Base-by-base conservation (phyloP, 2,797 vertebrate genomes). In the Ispidina lecontei region DNA sequence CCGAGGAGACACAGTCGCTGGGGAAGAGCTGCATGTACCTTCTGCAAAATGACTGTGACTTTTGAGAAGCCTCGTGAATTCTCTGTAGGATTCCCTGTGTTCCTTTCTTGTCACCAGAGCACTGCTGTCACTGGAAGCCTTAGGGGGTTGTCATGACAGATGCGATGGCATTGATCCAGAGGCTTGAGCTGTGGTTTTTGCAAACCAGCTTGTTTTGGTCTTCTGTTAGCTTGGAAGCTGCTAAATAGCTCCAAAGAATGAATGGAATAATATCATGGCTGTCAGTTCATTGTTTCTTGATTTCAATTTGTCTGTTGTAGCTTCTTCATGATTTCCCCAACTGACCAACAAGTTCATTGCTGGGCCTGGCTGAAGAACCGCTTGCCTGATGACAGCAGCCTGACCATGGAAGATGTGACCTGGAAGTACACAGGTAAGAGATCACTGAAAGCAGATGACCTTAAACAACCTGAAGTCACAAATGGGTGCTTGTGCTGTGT, bases 261-360 rank as follows among this genome's bases (percentile, higher is more conserved):
- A 79, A 16, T 35, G 15, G 81, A 51, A 43, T 77, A 25, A 16
- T 26, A n/a, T 51, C 17, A 4, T 65, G 76, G 13, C 67, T 67
- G 23, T 71, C 41, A 14, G 1, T 55, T 79, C 69, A 87, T 29
- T 75, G 47, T 49, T 68, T 67, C 44, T 79, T 82, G 70, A 47
- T 67, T 94, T 94, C 85, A 10, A 92, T 94, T 92, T 79, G 90
- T 77, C 29, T 93, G 23, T 96, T 96, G 49, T 85, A 98, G 99
- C 91, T 99, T 99, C 97, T 99, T 99, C 97, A 99, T 99, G 97
- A 98, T 99, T 93, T 99, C 99, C 29, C 99, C 99, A 7, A 99
- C 99, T 7, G 99, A 99, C 97, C 99, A 99, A 85, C 99, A 99
- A 97, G 98, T 99, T 75, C 99, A 99, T 94, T 99, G 99, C 96